phyloP scores from a whole-genome alignment of 92 coral and sea anemone genomes.

The Isaurus tuberculatus region DNA sequence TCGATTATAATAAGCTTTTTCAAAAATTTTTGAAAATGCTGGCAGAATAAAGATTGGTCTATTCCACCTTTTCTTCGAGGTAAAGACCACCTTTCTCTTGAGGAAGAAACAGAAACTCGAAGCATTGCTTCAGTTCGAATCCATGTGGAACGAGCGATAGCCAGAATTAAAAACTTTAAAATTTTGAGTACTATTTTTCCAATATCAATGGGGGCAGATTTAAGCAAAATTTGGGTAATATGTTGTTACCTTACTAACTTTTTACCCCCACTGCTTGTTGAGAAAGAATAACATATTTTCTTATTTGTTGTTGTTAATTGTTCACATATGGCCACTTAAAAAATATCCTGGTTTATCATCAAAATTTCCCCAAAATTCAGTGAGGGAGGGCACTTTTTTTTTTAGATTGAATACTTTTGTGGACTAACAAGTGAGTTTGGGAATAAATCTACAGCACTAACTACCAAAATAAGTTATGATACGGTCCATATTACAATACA shows the following conservation, averaged over 20 bases:
- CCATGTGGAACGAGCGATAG: conserved; percentile 70
- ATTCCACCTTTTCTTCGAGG: conserved; percentile 65
- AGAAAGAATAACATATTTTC: neutral
- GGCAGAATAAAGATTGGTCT: conserved; percentile 49
- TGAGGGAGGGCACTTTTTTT: too few species aligned
- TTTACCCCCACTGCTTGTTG: conserved; percentile 50
- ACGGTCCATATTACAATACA: conserved; percentile 11
- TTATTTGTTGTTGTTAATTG: neutral
- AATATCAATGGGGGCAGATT: conserved; percentile 70
- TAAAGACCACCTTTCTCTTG: conserved; percentile 62
- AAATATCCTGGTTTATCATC: neutral
- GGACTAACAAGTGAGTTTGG: conserved; percentile 20
- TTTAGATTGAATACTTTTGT: neutral
- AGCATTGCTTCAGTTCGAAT: conserved; percentile 67
- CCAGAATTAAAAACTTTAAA: conserved; percentile 69
- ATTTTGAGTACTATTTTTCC: conserved; percentile 65
- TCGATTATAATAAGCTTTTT: too few species aligned
- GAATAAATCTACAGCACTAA: conserved; percentile 13
- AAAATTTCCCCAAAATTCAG: too few species aligned
- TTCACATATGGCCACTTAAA: too few species aligned
- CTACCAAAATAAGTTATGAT: too few species aligned
- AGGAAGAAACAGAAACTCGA: conserved; percentile 65
- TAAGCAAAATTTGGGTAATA: too few species aligned
- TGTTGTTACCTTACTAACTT: too few species aligned
- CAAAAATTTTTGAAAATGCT: conserved; percentile 58